These are phyloP conservation scores for Calyptomena viridis DNA, from an alignment of 2,113 vertebrate species.

Conservation along the genomic window DNA sequence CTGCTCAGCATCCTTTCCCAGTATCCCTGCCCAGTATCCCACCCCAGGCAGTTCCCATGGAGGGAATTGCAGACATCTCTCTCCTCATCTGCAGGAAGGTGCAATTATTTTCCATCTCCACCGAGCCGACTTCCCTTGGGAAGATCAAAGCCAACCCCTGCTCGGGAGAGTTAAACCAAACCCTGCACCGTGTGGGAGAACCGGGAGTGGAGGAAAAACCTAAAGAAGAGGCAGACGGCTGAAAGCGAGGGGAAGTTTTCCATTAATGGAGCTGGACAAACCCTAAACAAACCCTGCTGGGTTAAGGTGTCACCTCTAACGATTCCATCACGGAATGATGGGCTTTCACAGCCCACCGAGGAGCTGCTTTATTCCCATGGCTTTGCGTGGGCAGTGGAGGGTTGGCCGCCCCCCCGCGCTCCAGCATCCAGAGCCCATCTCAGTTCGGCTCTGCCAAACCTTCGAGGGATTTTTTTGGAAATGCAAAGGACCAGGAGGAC, in stretches of 20 bases:
- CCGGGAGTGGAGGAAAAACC: not conserved
- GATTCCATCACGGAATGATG: accelerated
- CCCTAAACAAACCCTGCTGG: not conserved
- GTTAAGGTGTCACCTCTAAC: accelerated
- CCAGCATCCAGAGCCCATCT: not conserved
- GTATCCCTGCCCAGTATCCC: not conserved
- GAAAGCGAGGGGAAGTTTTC: not conserved
- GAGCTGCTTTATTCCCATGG: not conserved
- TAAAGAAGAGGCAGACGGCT: not conserved
- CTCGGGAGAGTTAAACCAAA: not conserved
- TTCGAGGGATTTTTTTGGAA: not conserved
- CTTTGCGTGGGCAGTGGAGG: not conserved
- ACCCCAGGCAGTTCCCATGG: not conserved
- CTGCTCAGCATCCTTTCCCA: not conserved
- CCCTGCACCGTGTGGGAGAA: not conserved
- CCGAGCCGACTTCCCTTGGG: not conserved
- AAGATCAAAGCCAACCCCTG: conserved; percentile 34
- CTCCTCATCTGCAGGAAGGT: not conserved
- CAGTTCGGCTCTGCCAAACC: not conserved
- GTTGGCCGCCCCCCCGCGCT: not conserved
- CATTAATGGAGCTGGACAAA: not conserved
- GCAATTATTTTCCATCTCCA: not conserved
- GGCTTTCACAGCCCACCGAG: not conserved
- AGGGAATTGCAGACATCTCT: not conserved
- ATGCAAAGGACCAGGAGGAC: not conserved